phyloP scores from a whole-genome alignment of 2,888 invertebrate species.

The Coelogynopora nodosa region DNA sequence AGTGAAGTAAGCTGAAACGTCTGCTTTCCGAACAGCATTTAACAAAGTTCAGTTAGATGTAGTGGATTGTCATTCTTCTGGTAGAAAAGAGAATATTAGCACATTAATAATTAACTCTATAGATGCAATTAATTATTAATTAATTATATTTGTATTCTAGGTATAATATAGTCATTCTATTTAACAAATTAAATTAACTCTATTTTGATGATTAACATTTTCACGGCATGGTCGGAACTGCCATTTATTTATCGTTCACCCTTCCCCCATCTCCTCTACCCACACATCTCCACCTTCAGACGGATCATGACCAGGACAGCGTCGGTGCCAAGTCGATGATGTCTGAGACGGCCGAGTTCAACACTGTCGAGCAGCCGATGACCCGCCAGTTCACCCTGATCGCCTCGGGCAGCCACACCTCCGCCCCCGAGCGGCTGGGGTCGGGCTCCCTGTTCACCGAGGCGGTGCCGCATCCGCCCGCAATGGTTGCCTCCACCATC shows the following conservation, averaged over 20 bases:
- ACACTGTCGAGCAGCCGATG: background rate
- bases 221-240: no score
- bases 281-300: background rate
- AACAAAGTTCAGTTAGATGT: no score
- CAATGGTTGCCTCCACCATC: slow-evolving; percentile 37
- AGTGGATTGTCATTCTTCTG: no score
- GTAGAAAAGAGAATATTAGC: no score
- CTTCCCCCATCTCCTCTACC: background rate
- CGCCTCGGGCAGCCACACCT: background rate
- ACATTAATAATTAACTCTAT: no score
- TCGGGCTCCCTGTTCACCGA: background rate
- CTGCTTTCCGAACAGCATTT: no score
- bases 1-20: no score
- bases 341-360: background rate
- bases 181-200: no score
- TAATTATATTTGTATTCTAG: no score
- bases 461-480: slow-evolving; percentile 29
- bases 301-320: background rate
- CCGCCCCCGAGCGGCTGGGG: background rate
- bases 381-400: background rate
- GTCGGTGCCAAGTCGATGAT: background rate
- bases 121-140: no score
- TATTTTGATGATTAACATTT: no score
- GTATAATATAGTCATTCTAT: no score
- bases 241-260: background rate